Percentiles rank a stretch among this genome's conserved stretches.
Evolutionary conservation across 1,140 invertebrate genomes (phyloP).

Genomic region (Brachionus paranguensis): DNA sequence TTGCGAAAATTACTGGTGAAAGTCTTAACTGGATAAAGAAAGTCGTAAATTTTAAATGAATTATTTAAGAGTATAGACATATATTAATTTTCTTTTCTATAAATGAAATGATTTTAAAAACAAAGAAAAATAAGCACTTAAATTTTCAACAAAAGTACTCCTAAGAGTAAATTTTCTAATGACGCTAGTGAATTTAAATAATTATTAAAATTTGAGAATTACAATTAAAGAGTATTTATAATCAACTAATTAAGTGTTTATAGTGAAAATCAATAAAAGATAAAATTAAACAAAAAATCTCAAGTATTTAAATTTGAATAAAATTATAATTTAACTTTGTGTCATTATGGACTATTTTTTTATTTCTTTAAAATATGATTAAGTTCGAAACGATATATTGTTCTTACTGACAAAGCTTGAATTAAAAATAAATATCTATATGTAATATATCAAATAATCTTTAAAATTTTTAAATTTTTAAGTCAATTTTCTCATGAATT

Average conservation of each 20-base stretch:
- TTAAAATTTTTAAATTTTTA: too few relatives aligned
- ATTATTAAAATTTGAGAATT: neutral
- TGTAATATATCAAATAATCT: too few relatives aligned
- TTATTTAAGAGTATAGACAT: too few relatives aligned
- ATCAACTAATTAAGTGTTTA: neutral
- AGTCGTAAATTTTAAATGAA: too few relatives aligned
- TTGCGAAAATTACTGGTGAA: too few relatives aligned
- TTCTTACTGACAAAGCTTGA: too few relatives aligned
- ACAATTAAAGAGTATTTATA: neutral
- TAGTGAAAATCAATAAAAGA: neutral
- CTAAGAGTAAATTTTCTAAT: neutral
- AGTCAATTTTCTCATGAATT: too few relatives aligned
- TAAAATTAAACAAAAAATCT: neutral
- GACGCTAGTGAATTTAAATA: neutral
- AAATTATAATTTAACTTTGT: neutral
- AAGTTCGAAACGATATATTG: too few relatives aligned
- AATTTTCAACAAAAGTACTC: neutral
- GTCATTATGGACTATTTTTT: neutral
- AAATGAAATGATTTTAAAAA: neutral
- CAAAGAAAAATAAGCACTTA: neutral
- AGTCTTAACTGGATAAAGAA: too few relatives aligned
- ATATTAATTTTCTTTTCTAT: too few relatives aligned
- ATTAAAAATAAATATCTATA: too few relatives aligned
- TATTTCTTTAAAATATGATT: too few relatives aligned
- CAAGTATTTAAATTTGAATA: neutral